These are phyloP conservation scores for Tenthredo distinguenda DNA, from an alignment of 2,888 invertebrate genomes.

Conservation along the genomic window DNA sequence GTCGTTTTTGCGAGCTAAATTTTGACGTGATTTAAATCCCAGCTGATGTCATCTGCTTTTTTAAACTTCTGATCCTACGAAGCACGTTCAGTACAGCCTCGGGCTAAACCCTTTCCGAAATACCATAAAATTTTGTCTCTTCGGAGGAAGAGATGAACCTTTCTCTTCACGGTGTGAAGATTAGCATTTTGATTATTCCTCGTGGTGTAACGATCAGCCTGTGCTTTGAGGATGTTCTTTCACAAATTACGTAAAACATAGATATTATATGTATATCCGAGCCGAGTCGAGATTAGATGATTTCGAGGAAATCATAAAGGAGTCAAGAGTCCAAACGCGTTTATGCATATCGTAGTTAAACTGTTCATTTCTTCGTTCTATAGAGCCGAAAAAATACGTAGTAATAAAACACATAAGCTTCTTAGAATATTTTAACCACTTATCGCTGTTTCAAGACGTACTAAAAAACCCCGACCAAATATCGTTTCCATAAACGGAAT, in stretches of 20 bases:
- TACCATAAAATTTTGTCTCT: neutral
- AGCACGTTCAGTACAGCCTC: neutral
- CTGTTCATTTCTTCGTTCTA: neutral
- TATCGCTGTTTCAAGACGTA: neutral
- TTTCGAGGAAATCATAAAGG: neutral
- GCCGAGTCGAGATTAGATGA: neutral
- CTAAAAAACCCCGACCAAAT: neutral
- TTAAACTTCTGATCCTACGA: neutral
- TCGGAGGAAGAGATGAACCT: neutral
- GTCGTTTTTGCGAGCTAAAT: neutral
- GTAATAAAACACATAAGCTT: neutral
- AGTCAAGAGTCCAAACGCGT: neutral
- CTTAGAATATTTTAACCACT: constrained; percentile 12
- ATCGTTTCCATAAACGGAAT: neutral
- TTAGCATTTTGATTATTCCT: constrained; percentile 26
- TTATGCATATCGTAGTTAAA: neutral
- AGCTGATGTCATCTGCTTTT: neutral
- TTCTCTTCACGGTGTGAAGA: neutral
- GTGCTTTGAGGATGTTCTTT: neutral
- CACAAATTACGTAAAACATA: neutral
- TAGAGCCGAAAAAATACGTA: neutral
- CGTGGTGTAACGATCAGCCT: neutral
- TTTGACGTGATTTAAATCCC: constrained; percentile 10
- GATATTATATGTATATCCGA: neutral
- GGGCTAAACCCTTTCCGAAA: constrained; percentile 13